Evolutionary conservation across 2,113 vertebrate genomes (phyloP).

Genomic region (Ciconia stormi): DNA sequence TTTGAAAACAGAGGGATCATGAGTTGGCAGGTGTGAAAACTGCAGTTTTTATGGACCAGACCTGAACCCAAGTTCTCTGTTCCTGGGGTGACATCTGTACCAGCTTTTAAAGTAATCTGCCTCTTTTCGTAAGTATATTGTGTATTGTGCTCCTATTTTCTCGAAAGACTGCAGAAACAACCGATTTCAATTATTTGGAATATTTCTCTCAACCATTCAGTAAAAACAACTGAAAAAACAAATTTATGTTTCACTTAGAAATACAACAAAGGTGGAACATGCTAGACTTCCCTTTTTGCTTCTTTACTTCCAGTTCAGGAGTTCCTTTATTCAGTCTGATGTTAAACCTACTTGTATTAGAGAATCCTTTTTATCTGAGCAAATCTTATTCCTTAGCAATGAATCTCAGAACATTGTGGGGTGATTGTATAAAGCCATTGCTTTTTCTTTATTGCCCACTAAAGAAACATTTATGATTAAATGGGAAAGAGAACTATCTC

Average conservation of each 20-base stretch:
- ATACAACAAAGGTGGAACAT: slow-evolving; percentile 14
- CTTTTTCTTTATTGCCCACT: slow-evolving; percentile 73
- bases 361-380: slow-evolving; percentile 59
- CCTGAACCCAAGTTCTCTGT: neutral
- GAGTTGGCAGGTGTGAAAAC: neutral
- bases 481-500: slow-evolving; percentile 69
- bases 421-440: slow-evolving; percentile 71
- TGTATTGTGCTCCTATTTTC: neutral
- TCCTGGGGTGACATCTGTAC: neutral
- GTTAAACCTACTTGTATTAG: slow-evolving; percentile 59
- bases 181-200: neutral
- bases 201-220: neutral
- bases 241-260: slow-evolving; percentile 7
- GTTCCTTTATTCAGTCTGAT: slow-evolving; percentile 53
- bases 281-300: slow-evolving; percentile 30
- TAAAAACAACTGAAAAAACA: slow-evolving; percentile 22
- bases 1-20: slow-evolving; percentile 17
- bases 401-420: slow-evolving; percentile 68
- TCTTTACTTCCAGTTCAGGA: slow-evolving; percentile 56
- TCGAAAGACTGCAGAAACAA: neutral
- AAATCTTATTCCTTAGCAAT: slow-evolving; percentile 71
- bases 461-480: slow-evolving; percentile 77
- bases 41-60: neutral
- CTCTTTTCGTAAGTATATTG: neutral
- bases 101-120: neutral